Evolutionary conservation across 2,797 vertebrate genomes (phyloP), one percentile per base, ranked within the genome.

Genomic region (Mastacembelus armatus): DNA sequence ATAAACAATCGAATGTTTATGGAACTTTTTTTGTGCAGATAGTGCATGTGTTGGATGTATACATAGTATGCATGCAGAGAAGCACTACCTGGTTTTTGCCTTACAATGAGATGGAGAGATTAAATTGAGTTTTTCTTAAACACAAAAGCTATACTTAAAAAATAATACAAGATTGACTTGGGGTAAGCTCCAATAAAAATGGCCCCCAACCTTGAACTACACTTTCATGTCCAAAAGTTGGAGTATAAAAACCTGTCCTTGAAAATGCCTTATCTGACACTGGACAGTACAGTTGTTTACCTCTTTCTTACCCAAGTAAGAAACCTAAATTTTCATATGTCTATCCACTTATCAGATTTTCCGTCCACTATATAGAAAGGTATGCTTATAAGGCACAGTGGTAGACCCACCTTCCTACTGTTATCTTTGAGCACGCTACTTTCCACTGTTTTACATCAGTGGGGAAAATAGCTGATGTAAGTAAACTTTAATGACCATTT

Each of bases 31-130:
- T 73, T 61, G 50, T 87, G 83, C 77, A 78, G 87, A 88, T 63
- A 74, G 74, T 91, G 89, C 88, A 93, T 90, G 90, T 84, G 75
- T 91, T 83, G 77, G 76, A 84, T 91, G 87, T 88, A 87, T 92
- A 87, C 90, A 74, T 85, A 80, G 77, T 90, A 90, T 91, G 91
- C 90, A 92, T 91, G 91, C 81, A 81, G 80, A 83, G 43, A 89
- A 83, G 78, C 85, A 86, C 84, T 87, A 83, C 83, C 82, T 83
- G 80, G 70, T 74, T 80, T 88, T 86, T 92, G 91, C 92, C 92
- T 93, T 94, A 93, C 29, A 55, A 43, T 85, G 66, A 89, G 59
- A 85, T 59, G 36, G 56, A 75, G 57, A 73, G 52, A 81, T 71
- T 36, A 19, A 76, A 78, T 66, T 77, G 45, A 66, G 56, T 51